These are phyloP conservation scores for Bombus picipes DNA, from an alignment of 1,140 invertebrate species.

Conservation along the genomic window DNA sequence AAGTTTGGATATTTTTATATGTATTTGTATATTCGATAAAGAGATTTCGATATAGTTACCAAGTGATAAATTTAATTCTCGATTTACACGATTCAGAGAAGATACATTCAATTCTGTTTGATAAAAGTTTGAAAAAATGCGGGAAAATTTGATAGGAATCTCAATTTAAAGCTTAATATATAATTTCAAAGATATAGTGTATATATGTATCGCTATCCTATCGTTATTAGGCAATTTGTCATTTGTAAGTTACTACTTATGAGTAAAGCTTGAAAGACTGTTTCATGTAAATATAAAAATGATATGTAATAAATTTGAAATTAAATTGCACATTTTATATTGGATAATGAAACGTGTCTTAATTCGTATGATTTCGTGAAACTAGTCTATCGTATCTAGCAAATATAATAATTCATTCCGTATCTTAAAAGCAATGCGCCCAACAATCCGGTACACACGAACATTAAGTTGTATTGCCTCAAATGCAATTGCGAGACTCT, in stretches of 20 bases:
- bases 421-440: constrained; percentile 56
- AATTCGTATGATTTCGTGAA: background rate
- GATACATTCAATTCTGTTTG: background rate
- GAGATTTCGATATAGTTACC: constrained; percentile 6
- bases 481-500: constrained; percentile 52
- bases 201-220: background rate
- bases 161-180: constrained; percentile 1
- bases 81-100: background rate
- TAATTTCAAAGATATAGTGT: constrained; percentile 5
- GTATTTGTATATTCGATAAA: constrained; percentile 7
- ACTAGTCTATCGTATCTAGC: background rate
- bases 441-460: constrained; percentile 36
- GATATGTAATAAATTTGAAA: constrained; percentile 23
- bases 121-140: background rate
- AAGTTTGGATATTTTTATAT: background rate
- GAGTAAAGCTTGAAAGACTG: constrained; percentile 19
- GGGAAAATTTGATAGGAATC: background rate
- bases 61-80: background rate
- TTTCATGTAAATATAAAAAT: constrained; percentile 12
- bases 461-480: constrained; percentile 52
- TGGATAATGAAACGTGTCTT: background rate
- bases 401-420: background rate
- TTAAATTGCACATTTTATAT: background rate
- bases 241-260: constrained; percentile 13
- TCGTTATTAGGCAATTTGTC: background rate